Conservation (phyloP, 2,797 vertebrate species). For the Heteromormyrus szaboi region DNA sequence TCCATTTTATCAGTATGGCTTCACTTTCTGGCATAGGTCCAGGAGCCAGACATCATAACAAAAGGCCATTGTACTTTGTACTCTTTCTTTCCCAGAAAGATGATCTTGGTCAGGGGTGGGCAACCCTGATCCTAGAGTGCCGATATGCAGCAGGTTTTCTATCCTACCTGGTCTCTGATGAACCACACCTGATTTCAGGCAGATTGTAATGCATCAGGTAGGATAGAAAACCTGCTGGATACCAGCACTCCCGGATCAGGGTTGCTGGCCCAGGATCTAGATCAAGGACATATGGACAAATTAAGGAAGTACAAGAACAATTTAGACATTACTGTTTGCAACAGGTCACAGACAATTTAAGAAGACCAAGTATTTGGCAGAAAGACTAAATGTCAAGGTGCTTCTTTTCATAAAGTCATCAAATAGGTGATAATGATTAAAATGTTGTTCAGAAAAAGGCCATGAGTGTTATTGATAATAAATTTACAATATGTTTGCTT, state of each 20-base stretch:
- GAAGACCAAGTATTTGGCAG: not conserved
- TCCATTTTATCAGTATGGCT: constrained; percentile 24
- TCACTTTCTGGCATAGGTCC: constrained; percentile 12
- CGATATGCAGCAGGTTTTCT: not conserved
- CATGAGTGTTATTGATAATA: not conserved
- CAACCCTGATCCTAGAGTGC: not conserved
- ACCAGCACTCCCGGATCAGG: not conserved
- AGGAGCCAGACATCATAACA: constrained; percentile 20
- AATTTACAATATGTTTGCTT: not conserved
- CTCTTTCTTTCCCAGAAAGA: constrained; percentile 16
- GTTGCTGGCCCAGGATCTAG: constrained; percentile 21
- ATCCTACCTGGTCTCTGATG: not conserved
- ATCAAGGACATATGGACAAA: not conserved
- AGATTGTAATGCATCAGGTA: not conserved
- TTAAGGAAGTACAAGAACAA: constrained; percentile 23
- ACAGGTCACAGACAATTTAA: not conserved
- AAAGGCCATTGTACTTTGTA: not conserved
- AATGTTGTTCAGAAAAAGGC: not conserved
- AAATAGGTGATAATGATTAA: not conserved
- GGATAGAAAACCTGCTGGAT: not conserved
- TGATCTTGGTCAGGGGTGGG: constrained; percentile 24
- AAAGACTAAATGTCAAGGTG: not conserved
- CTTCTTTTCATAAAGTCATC: not conserved
- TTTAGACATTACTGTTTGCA: constrained; percentile 15
- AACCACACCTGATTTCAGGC: not conserved